A percentile compares a stretch with the other conserved stretches of the same genome.
phyloP scores from a whole-genome alignment of 2,113 vertebrate genomes.

The Phalacrocorax pelagicus region DNA sequence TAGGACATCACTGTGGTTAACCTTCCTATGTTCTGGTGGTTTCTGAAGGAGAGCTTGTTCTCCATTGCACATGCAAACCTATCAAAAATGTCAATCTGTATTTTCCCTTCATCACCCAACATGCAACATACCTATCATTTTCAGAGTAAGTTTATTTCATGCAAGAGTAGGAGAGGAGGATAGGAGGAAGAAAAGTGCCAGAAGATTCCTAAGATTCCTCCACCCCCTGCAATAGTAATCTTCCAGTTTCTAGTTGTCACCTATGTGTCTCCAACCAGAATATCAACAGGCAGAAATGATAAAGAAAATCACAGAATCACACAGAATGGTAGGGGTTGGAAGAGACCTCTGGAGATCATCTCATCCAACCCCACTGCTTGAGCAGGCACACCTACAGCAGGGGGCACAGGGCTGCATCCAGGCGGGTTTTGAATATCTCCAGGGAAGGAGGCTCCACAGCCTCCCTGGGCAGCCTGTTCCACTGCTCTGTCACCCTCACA shows the following conservation, averaged over 20 bases:
- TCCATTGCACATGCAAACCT: not conserved
- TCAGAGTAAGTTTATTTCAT: not conserved
- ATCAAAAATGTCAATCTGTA: accelerated
- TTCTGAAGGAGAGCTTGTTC: not conserved
- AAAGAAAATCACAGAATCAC: not conserved
- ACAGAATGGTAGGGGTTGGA: too few species aligned
- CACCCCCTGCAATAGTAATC: not conserved
- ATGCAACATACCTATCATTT: not conserved
- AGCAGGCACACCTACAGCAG: too few species aligned
- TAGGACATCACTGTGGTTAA: not conserved
- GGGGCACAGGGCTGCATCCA: too few species aligned
- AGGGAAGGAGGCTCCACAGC: too few species aligned
- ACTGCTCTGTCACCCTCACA: too few species aligned
- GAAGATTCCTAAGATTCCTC: not conserved
- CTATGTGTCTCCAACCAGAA: not conserved
- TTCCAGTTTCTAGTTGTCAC: not conserved
- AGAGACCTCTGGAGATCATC: too few species aligned
- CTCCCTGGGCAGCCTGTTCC: too few species aligned
- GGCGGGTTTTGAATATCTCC: too few species aligned
- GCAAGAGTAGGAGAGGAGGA: not conserved
- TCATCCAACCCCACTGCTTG: too few species aligned
- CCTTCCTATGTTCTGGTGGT: accelerated
- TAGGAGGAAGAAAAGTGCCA: not conserved
- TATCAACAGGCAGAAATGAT: not conserved
- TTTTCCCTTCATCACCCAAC: not conserved